Conservation (phyloP, 2,797 vertebrate genomes). For the Rhadinocentrus ornatus region DNA sequence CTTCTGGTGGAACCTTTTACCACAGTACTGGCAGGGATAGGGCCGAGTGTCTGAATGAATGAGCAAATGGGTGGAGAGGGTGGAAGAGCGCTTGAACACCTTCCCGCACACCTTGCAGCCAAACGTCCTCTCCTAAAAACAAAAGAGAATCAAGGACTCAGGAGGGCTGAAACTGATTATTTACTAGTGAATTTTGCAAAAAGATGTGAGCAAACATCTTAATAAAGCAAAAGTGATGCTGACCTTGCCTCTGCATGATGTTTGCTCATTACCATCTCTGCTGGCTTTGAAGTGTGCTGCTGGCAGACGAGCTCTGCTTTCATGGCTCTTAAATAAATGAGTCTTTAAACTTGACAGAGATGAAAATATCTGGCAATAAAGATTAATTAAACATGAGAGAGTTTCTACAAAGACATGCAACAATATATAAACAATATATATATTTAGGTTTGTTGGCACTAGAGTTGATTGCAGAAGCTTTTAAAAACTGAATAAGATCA, state of each 20-base stretch:
- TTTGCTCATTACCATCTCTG: slow-evolving; percentile 13
- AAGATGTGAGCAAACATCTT: not conserved
- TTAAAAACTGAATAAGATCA: no score
- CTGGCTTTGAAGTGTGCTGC: slow-evolving; percentile 39
- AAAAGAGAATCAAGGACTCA: no score
- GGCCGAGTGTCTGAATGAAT: slow-evolving; percentile 80
- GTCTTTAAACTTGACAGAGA: slow-evolving; percentile 68
- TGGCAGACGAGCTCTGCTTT: slow-evolving; percentile 39
- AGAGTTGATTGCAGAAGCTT: no score
- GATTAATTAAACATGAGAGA: not conserved
- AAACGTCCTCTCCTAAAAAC: slow-evolving; percentile 75
- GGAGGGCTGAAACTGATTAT: not conserved
- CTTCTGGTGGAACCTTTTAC: slow-evolving; percentile 85
- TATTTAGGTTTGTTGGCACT: not conserved
- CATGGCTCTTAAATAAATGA: slow-evolving; percentile 68
- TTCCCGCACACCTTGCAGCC: slow-evolving; percentile 77
- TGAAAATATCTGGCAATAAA: slow-evolving; percentile 68
- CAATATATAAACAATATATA: not conserved
- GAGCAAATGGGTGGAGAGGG: slow-evolving; percentile 82
- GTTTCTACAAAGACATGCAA: not conserved
- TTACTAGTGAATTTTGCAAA: not conserved
- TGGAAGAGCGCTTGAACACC: slow-evolving; percentile 81
- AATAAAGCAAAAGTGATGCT: slow-evolving; percentile 12
- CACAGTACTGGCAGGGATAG: slow-evolving; percentile 80
- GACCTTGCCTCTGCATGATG: slow-evolving; percentile 69